Percentiles rank a stretch among this genome's conserved stretches.
Conservation (phyloP, 1,140 invertebrate genomes). For the Pseudomyrmex pallidus region DNA sequence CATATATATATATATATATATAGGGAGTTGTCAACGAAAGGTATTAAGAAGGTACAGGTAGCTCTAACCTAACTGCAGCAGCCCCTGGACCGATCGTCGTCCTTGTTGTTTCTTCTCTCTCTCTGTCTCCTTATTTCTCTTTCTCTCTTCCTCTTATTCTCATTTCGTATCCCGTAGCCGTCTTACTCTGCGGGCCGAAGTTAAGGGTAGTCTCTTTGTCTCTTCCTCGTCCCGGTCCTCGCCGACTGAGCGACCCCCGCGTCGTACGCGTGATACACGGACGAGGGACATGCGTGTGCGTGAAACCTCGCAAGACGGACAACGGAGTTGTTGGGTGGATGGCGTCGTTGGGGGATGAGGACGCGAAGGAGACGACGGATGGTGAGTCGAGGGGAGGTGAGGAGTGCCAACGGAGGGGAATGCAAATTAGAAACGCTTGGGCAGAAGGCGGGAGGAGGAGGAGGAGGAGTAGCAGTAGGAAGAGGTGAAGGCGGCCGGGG, state of each 20-base stretch:
- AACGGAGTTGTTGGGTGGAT: constrained; percentile 77
- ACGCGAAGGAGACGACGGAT: constrained; percentile 53
- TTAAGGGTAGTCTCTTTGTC: constrained; percentile 78
- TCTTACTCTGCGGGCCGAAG: constrained; percentile 74
- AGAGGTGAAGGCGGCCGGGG: constrained; percentile 65
- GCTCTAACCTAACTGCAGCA: constrained; percentile 74
- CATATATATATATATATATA: constrained; percentile 25
- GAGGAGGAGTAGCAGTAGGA: constrained; percentile 62
- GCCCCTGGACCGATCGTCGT: constrained; percentile 72
- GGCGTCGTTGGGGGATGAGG: constrained; percentile 67
- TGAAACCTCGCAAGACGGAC: constrained; percentile 81
- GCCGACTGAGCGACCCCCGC: constrained; percentile 22
- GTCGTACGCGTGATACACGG: constrained; percentile 72
- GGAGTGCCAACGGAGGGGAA: constrained; percentile 82
- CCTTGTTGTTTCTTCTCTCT: constrained; percentile 51
- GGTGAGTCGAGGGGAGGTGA: constrained; percentile 56
- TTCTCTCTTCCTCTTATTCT: constrained; percentile 54
- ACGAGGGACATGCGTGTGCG: constrained; percentile 73
- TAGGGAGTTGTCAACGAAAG: constrained; percentile 65
- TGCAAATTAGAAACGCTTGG: constrained; percentile 85
- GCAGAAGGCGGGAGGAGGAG: constrained; percentile 79
- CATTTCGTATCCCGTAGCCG: constrained; percentile 65
- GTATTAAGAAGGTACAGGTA: constrained; percentile 74
- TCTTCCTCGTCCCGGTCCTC: constrained; percentile 53
- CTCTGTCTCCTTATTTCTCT: constrained; percentile 23